Evolutionary conservation across 2,113 vertebrate genomes (phyloP).

Genomic region (Xiphias gladius): DNA sequence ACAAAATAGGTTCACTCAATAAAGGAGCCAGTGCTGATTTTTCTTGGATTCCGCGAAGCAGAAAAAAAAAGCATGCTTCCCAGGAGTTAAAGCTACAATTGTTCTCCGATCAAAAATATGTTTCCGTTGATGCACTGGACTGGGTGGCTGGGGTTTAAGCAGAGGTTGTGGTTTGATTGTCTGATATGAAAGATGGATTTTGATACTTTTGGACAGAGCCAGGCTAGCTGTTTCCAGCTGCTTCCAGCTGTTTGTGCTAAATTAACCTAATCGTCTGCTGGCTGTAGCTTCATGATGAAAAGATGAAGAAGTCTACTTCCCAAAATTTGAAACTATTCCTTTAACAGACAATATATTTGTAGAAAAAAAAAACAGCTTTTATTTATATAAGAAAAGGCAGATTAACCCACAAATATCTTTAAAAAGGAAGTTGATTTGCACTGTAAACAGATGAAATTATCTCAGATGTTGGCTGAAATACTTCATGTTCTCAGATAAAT

Average conservation of each 20-base stretch:
- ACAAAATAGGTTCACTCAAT: constrained; percentile 49
- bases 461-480: not conserved
- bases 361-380: not conserved
- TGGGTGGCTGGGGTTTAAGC: constrained; percentile 6
- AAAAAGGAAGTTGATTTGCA: not conserved
- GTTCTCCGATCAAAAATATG: constrained; percentile 20
- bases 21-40: constrained; percentile 49
- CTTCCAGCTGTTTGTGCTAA: not conserved
- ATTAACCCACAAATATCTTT: not conserved
- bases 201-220: not conserved
- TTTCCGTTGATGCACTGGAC: not conserved
- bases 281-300: not conserved
- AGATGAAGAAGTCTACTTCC: not conserved
- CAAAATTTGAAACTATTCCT: not conserved
- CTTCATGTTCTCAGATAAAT: not conserved
- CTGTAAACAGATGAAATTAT: not conserved
- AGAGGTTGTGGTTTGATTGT: constrained; percentile 15
- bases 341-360: not conserved
- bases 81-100: constrained; percentile 17
- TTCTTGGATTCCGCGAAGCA: constrained; percentile 53
- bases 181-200: not conserved
- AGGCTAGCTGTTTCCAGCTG: not conserved
- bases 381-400: not conserved
- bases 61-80: constrained; percentile 21
- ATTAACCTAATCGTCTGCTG: not conserved